Conservation (phyloP, 2,888 invertebrate species). For the Elmis aenea region DNA sequence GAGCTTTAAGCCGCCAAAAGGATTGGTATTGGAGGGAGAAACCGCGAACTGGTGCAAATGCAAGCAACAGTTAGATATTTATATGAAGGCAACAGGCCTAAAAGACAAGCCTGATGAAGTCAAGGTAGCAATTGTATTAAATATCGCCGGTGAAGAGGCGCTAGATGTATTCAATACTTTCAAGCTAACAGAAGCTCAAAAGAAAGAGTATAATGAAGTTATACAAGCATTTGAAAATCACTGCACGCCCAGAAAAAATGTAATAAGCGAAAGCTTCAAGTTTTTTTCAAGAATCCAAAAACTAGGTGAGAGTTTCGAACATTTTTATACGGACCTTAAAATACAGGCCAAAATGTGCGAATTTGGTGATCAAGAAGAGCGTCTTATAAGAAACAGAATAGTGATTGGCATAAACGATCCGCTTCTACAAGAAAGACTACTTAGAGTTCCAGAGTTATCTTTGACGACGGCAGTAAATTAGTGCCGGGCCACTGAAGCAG, state of each 20-base stretch:
- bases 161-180: conserved; percentile 21
- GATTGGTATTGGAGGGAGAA: conserved; percentile 2
- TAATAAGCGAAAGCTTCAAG: too few species aligned
- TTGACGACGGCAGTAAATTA: conserved; percentile 16
- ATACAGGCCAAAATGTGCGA: too few species aligned
- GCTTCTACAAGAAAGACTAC: conserved; percentile 20
- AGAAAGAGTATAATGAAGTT: conserved; percentile 7
- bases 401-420: conserved; percentile 17
- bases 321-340: conserved; percentile 9
- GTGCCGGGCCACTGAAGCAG: conserved; percentile 23
- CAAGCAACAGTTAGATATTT: too few species aligned
- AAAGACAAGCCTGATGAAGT: conserved; percentile 7
- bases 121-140: conserved; percentile 9
- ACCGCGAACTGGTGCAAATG: conserved; percentile 1
- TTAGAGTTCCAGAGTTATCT: conserved; percentile 9
- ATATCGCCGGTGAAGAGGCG: conserved; percentile 17
- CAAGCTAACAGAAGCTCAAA: conserved; percentile 4
- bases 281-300: too few species aligned
- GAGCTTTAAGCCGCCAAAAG: conserved; percentile 3
- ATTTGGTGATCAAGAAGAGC: conserved; percentile 7
- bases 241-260: conserved; percentile 12
- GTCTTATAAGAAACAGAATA: conserved; percentile 9
- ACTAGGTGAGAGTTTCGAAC: conserved; percentile 14
- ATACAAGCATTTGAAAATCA: conserved; percentile 14
- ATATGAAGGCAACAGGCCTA: conserved; percentile 8